A percentile compares a stretch with the other conserved stretches of the same genome.
Conservation (phyloP, 2,797 vertebrate species). For the Sebastes trivittatus region DNA sequence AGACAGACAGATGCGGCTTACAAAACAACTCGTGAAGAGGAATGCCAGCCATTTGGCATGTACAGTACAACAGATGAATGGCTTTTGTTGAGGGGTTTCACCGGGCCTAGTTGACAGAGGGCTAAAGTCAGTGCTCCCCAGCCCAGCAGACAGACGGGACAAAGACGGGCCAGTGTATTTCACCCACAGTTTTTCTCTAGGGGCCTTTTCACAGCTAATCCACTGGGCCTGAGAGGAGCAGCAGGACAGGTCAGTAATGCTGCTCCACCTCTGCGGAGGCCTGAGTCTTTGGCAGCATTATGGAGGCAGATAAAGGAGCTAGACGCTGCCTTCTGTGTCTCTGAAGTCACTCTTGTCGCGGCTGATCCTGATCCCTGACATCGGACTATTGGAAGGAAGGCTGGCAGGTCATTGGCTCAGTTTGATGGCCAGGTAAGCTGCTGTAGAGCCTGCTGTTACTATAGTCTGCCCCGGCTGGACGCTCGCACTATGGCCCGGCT, state of each 20-base stretch:
- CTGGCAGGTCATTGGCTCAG: slow-evolving; percentile 64
- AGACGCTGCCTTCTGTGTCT: slow-evolving; percentile 75
- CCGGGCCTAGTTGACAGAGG: slow-evolving; percentile 74
- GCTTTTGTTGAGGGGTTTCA: slow-evolving; percentile 80
- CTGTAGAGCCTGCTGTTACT: slow-evolving; percentile 65
- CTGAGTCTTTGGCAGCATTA: slow-evolving; percentile 74
- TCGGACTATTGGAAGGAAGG: slow-evolving; percentile 48
- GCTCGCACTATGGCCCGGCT: slow-evolving; percentile 40
- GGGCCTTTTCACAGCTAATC: slow-evolving; percentile 81
- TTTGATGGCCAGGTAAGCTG: slow-evolving; percentile 74
- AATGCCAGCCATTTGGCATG: slow-evolving; percentile 79
- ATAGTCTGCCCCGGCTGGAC: slow-evolving; percentile 42
- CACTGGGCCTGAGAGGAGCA: slow-evolving; percentile 76
- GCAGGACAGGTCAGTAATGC: slow-evolving; percentile 79
- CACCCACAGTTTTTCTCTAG: slow-evolving; percentile 74
- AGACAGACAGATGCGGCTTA: slow-evolving; percentile 78
- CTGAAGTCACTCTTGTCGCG: slow-evolving; percentile 67
- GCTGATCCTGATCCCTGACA: slow-evolving; percentile 75
- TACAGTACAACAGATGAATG: slow-evolving; percentile 81
- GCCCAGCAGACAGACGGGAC: slow-evolving; percentile 74
- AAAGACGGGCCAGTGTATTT: slow-evolving; percentile 78
- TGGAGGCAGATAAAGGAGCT: slow-evolving; percentile 73
- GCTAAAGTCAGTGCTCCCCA: slow-evolving; percentile 78
- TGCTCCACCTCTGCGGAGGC: slow-evolving; percentile 74
- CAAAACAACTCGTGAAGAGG: slow-evolving; percentile 76